Base-by-base conservation (phyloP, 2,797 vertebrate genomes). In the Enteromius fasciolatus region DNA sequence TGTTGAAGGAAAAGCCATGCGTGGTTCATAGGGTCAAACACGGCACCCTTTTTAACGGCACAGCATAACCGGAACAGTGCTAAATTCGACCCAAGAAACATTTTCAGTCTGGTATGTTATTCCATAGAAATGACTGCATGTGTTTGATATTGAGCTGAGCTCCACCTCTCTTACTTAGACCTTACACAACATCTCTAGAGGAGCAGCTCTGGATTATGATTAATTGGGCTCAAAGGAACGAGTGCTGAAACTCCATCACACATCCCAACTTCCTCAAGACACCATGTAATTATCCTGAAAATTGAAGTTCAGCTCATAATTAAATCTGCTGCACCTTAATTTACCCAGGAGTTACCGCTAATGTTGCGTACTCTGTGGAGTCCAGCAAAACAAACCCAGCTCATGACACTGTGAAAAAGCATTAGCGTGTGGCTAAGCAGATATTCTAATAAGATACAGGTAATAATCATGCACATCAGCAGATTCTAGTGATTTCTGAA, bases 241-340 rank as follows among this genome's bases (percentile, higher is more conserved):
- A 69, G 76, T 18, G n/a, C 31, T 48, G 72, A 74, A 50, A 83
- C 80, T 85, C 50, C 76, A 44, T 82, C 67, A 83, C 74, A 25
- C 66, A 88, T 82, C 77, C 61, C 48, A 63, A 74, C 61, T 77
- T 88, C 76, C 80, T 12, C 36, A 82, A 83, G 87, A 86, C 86
- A 73, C 77, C 78, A 85, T 76, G 78, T 89, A 90, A 91, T 90
- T 89, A 90, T 84, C 87, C 86, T 83, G 87, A 90, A 89, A 85
- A 88, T 89, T 85, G 83, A 77, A 79, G 48, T 59, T 83, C 83
- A 89, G 86, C 85, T 85, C 80, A 73, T 90, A 89, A 89, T 87
- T 80, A 83, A 81, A 74, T 70, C 76, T 83, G 86, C 74, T 81
- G 57, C 74, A 85, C 36, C 81, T 87, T 69, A 78, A 87, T 86